Evolutionary conservation across 2,797 vertebrate species (phyloP).

Genomic region (Bothrops alternatus): DNA sequence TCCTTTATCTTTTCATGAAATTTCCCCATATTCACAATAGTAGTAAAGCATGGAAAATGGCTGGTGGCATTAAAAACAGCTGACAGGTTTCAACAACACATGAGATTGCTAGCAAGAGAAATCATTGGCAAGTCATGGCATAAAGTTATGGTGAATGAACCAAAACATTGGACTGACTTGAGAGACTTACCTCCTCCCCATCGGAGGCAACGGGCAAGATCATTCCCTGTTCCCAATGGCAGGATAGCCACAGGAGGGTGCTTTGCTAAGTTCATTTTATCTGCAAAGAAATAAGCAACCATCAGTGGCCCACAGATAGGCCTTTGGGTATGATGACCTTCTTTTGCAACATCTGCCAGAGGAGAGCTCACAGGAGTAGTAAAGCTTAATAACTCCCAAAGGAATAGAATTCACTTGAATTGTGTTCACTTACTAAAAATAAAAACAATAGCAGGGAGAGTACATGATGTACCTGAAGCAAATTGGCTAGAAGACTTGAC

Average conservation of each 20-base stretch:
- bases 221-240: slow-evolving; percentile 92
- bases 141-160: not conserved
- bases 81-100: slow-evolving; percentile 17
- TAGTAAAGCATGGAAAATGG: not conserved
- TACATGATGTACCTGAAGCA: not conserved
- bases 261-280: slow-evolving; percentile 83
- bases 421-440: not conserved
- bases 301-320: not conserved
- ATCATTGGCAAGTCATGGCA: slow-evolving; percentile 7
- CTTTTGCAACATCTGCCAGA: not conserved
- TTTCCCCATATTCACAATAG: not conserved
- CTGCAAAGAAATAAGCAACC: slow-evolving; percentile 67
- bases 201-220: slow-evolving; percentile 90
- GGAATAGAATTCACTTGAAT: not conserved
- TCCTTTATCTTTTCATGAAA: not conserved
- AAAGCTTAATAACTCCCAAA: not conserved
- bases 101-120: not conserved
- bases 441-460: not conserved
- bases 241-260: slow-evolving; percentile 88
- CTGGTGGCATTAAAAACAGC: not conserved
- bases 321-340: not conserved
- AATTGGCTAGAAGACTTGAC: not conserved
- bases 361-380: not conserved
- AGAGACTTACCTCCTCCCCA: slow-evolving; percentile 91
- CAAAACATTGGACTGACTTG: accelerated